These are phyloP conservation scores for Volucella zonaria DNA, from an alignment of 2,888 invertebrate species.

Conservation along the genomic window DNA sequence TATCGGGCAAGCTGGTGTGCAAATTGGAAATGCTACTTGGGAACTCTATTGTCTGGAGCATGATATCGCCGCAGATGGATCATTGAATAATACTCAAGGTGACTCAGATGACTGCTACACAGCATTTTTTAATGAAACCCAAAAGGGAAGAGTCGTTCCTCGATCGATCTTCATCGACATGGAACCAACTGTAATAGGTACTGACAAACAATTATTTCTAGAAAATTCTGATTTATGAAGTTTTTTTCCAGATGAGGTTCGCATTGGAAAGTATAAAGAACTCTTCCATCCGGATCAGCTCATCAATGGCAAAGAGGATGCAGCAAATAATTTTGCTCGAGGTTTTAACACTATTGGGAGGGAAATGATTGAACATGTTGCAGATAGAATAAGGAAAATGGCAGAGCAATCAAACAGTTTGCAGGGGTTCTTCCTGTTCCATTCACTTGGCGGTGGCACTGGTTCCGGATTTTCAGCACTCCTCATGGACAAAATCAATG, in stretches of 20 bases:
- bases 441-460: conserved; percentile 92
- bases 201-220: neutral
- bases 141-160: conserved; percentile 92
- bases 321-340: conserved; percentile 93
- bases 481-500: conserved; percentile 91
- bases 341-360: conserved; percentile 92
- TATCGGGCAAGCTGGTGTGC: conserved; percentile 91
- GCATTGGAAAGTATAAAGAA: conserved; percentile 87
- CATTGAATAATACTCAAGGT: conserved; percentile 82
- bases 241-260: conserved; percentile 83
- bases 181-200: conserved; percentile 94
- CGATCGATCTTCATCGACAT: conserved; percentile 93
- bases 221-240: neutral
- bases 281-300: conserved; percentile 92
- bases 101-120: conserved; percentile 84
- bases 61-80: conserved; percentile 89
- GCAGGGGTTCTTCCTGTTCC: conserved; percentile 92
- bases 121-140: conserved; percentile 91
- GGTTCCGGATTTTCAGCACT: conserved; percentile 93
- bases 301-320: conserved; percentile 93
- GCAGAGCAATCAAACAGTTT: conserved; percentile 90
- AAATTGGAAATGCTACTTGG: conserved; percentile 92
- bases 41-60: conserved; percentile 91
- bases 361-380: conserved; percentile 87
- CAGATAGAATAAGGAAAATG: conserved; percentile 88